These are phyloP conservation scores for Amphipyra berbera DNA, from an alignment of 2,888 invertebrate species.

Conservation along the genomic window DNA sequence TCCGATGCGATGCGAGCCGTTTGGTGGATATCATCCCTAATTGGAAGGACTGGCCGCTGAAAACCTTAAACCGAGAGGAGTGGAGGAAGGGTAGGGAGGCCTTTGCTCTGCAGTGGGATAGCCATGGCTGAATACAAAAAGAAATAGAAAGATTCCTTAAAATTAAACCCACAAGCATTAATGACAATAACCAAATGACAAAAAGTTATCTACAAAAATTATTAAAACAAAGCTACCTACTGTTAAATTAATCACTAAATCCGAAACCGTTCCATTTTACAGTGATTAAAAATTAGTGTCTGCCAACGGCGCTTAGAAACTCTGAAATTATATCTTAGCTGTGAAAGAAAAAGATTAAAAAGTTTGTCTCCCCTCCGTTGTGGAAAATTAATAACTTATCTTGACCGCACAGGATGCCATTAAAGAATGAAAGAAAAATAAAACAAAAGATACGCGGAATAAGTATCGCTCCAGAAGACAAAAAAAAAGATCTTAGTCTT, in stretches of 20 bases:
- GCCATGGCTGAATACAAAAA: no score
- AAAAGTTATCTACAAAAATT: not conserved
- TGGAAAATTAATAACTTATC: slow-evolving; percentile 26
- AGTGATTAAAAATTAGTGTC: slow-evolving; percentile 28
- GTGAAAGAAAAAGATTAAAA: slow-evolving; percentile 19
- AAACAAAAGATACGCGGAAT: not conserved
- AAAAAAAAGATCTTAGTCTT: no score
- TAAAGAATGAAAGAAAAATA: not conserved
- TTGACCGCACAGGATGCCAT: slow-evolving; percentile 3
- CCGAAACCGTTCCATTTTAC: not conserved
- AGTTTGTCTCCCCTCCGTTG: slow-evolving; percentile 2
- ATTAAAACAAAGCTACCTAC: not conserved
- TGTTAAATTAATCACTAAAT: not conserved
- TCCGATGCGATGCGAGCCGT: no score
- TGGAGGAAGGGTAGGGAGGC: no score
- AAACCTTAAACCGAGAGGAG: no score
- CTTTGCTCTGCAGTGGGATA: no score
- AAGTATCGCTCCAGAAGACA: no score
- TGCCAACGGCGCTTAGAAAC: slow-evolving; percentile 7
- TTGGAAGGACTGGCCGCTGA: no score
- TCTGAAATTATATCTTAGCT: not conserved
- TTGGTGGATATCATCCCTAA: no score
- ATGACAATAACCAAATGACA: no score
- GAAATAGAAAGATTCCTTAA: no score
- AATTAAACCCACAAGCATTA: no score